Conservation (phyloP, 2,113 vertebrate genomes). For the Nibea albiflora region DNA sequence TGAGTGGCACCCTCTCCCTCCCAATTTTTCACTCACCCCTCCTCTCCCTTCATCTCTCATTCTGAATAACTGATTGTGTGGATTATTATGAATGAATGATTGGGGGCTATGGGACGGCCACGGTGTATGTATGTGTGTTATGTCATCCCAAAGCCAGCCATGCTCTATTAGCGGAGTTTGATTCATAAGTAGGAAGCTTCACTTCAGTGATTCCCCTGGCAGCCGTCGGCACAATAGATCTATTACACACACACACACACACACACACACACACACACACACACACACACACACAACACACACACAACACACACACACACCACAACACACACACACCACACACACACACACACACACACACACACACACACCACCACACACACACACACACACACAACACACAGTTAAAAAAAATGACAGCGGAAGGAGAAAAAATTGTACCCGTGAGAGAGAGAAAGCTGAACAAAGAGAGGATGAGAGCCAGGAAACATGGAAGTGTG, state of each 20-base stretch:
- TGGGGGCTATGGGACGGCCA: conserved; percentile 31
- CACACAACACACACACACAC: conserved; percentile 20
- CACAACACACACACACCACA: conserved; percentile 22
- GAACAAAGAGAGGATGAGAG: conserved; percentile 78
- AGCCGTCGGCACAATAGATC: conserved; percentile 42
- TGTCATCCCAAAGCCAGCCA: conserved; percentile 54
- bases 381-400: too few species aligned
- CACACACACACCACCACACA: conserved; percentile 22
- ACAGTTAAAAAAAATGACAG: conserved; percentile 28
- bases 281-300: conserved; percentile 24
- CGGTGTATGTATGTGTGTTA: conserved; percentile 35
- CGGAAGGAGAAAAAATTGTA: conserved; percentile 34
- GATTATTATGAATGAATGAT: conserved; percentile 74
- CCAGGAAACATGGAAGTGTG: conserved; percentile 81
- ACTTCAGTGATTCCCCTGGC: conserved; percentile 54
- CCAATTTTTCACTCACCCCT: conserved; percentile 19
- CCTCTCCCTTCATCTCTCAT: conserved; percentile 25
- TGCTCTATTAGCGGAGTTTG: conserved; percentile 61
- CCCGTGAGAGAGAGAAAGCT: conserved; percentile 40
- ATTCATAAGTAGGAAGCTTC: conserved; percentile 63
- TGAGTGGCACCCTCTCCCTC: conserved; percentile 30
- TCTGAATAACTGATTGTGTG: conserved; percentile 52
- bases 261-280: conserved; percentile 17
- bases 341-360: conserved; percentile 15
- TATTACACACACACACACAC: conserved; percentile 15